phyloP scores from a whole-genome alignment of 1,140 invertebrate genomes.

The Idris sp. region DNA sequence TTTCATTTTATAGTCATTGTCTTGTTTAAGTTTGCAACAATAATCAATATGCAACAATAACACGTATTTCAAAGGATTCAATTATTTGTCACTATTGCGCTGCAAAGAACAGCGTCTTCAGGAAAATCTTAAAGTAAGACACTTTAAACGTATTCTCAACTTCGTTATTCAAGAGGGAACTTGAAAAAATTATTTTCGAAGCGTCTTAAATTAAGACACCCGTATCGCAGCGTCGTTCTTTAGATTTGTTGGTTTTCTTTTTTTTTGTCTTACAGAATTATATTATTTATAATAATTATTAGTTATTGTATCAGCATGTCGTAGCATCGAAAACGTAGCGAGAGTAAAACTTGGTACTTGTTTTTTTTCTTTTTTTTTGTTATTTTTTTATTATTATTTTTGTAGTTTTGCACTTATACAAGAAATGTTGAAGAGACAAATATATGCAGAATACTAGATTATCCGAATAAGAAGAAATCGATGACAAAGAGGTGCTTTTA shows the following conservation, averaged over 20 bases:
- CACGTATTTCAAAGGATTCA: conserved; percentile 61
- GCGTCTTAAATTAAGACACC: conserved; percentile 24
- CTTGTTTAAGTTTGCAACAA: conserved; percentile 57
- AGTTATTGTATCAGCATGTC: conserved; percentile 63
- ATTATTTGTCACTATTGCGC: conserved; percentile 59
- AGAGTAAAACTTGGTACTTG: conserved; percentile 53
- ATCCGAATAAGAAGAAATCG: conserved; percentile 59
- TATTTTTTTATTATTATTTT: too few species aligned
- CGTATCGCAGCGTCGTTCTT: conserved; percentile 17
- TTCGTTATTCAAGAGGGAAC: conserved; percentile 12
- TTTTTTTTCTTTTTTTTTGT: too few species aligned
- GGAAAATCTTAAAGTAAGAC: conserved; percentile 33
- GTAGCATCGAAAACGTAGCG: conserved; percentile 61
- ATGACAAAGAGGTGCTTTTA: conserved; percentile 57
- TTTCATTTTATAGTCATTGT: conserved; percentile 69
- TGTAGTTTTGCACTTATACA: conserved; percentile 50
- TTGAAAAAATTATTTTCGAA: conserved; percentile 2
- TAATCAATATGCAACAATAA: conserved; percentile 63
- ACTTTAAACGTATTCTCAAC: conserved; percentile 6
- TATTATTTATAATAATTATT: conserved; percentile 60
- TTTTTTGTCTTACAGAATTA: conserved; percentile 42
- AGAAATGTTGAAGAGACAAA: conserved; percentile 59
- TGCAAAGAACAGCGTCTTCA: conserved; percentile 23
- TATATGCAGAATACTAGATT: conserved; percentile 51
- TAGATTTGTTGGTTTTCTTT: not conserved